Conservation (phyloP, 2,888 invertebrate genomes). For the Mimas tiliae region DNA sequence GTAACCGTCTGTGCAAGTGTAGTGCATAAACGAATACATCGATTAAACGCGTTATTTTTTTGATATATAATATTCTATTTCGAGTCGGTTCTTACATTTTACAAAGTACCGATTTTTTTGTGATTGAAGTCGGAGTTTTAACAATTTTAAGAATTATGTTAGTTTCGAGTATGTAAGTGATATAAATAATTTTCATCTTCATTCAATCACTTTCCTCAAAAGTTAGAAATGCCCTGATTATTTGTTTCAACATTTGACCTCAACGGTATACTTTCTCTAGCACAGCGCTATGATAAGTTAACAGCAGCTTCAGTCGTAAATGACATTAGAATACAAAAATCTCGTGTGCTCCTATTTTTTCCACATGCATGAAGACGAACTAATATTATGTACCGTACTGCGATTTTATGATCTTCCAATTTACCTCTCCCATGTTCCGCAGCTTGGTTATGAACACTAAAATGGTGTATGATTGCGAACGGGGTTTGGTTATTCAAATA, state of each 20-base stretch:
- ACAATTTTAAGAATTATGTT: no score
- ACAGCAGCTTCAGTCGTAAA: slow-evolving; percentile 36
- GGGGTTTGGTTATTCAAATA: background rate
- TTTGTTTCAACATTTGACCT: background rate
- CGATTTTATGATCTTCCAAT: slow-evolving; percentile 74
- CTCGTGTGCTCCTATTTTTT: slow-evolving; percentile 31
- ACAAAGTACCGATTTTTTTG: no score
- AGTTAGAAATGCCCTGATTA: background rate
- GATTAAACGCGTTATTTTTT: no score
- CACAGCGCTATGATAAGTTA: slow-evolving; percentile 4
- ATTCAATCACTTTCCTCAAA: no score
- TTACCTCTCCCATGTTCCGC: slow-evolving; percentile 64
- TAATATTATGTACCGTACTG: slow-evolving; percentile 70
- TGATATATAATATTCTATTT: no score
- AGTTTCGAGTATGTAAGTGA: no score
- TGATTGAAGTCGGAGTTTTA: no score
- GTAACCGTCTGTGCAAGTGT: no score
- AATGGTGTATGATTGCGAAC: background rate
- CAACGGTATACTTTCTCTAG: background rate
- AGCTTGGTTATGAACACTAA: slow-evolving; percentile 40
- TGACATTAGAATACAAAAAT: slow-evolving; percentile 57
- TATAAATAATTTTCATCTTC: no score
- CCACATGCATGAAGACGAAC: slow-evolving; percentile 53
- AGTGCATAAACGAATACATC: no score
- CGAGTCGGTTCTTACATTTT: no score